phyloP scores from a whole-genome alignment of 2,888 invertebrate species.

The Oxycera nigricornis region DNA sequence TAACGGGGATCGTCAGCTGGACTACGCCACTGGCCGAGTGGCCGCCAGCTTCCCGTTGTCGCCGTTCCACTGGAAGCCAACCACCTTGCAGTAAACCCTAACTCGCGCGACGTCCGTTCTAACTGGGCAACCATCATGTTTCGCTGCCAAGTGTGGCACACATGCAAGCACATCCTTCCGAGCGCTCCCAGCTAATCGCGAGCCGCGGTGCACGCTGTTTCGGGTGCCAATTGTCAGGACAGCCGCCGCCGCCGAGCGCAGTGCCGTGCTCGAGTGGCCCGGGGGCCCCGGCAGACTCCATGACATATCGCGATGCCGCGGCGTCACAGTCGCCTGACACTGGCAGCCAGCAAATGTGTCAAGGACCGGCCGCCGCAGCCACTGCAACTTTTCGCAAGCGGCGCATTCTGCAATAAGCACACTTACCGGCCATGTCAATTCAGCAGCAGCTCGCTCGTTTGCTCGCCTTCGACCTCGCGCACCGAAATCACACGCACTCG shows the following conservation, averaged over 20 bases:
- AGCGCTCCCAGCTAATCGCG: too few species aligned
- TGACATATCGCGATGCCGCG: conserved; percentile 17
- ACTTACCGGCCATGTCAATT: conserved; percentile 84
- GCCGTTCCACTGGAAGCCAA: too few species aligned
- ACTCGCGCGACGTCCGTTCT: too few species aligned
- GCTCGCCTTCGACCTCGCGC: conserved; percentile 56
- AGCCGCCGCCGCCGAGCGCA: neutral
- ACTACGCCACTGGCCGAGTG: too few species aligned
- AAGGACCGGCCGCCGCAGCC: conserved; percentile 26
- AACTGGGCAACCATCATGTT: too few species aligned
- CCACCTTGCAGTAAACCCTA: too few species aligned
- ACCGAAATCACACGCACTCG: conserved; percentile 47
- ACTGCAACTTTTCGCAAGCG: conserved; percentile 6
- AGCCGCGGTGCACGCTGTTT: too few species aligned
- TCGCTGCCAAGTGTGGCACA: too few species aligned
- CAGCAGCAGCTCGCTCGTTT: conserved; percentile 37
- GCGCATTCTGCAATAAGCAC: conserved; percentile 53
- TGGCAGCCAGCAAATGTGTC: conserved; percentile 35
- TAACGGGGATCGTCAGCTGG: too few species aligned
- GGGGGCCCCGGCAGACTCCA: neutral
- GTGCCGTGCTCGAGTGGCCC: neutral
- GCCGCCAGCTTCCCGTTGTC: too few species aligned
- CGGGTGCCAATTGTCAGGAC: neutral
- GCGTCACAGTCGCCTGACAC: conserved; percentile 33
- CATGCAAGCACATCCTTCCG: too few species aligned